A percentile compares a stretch with the other conserved stretches of the same genome.
Evolutionary conservation across 2,113 vertebrate genomes (phyloP).

Genomic region (Galbula dea): DNA sequence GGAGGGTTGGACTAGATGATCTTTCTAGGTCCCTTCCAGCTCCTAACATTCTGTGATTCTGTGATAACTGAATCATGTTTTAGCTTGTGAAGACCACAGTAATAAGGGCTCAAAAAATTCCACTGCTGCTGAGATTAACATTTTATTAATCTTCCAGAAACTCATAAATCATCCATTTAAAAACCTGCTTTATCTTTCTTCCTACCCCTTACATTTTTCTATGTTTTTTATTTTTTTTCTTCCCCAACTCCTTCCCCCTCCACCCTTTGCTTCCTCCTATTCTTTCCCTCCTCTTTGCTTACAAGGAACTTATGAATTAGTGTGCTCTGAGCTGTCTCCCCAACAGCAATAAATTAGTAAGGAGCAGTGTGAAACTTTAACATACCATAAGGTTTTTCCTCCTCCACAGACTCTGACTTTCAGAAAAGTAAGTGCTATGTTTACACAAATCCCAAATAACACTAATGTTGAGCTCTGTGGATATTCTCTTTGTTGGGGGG

Average conservation of each 20-base stretch:
- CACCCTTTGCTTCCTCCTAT: constrained; percentile 28
- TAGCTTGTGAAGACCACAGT: not conserved
- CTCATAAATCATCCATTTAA: not conserved
- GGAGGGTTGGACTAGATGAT: too few species aligned
- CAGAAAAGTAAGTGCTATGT: not conserved
- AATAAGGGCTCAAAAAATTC: not conserved
- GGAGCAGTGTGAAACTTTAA: not conserved
- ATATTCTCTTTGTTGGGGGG: not conserved
- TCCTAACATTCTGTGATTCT: too few species aligned
- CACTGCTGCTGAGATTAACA: not conserved
- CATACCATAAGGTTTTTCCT: not conserved
- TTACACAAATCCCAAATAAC: not conserved
- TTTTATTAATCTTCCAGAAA: not conserved
- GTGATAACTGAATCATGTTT: not conserved
- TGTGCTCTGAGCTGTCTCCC: not conserved
- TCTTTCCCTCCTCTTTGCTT: not conserved
- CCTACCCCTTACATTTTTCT: not conserved
- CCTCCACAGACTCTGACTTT: not conserved
- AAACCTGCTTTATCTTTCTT: not conserved
- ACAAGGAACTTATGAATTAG: not conserved
- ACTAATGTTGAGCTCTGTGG: not conserved
- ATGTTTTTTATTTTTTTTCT: not conserved
- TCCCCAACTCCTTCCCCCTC: not conserved
- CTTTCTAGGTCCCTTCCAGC: too few species aligned
- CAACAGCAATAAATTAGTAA: not conserved